A percentile compares a stretch with the other conserved stretches of the same genome.
Evolutionary conservation across 2,113 vertebrate genomes (phyloP).

Genomic region (Macrotus californicus): DNA sequence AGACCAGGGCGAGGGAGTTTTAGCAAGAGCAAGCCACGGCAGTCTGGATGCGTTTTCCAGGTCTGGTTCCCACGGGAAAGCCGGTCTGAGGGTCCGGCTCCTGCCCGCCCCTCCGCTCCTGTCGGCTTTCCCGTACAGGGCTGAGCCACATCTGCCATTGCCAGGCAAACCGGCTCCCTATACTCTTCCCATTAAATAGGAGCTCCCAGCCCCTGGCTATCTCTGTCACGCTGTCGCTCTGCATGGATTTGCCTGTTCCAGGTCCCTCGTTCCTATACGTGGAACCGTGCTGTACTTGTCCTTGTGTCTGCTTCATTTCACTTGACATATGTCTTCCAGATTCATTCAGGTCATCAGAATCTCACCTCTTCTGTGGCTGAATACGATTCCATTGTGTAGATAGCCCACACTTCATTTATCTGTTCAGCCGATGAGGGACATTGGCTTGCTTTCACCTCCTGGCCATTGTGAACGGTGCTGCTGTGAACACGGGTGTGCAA

Average conservation of each 20-base stretch:
- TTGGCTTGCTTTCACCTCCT: background rate
- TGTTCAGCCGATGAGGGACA: background rate
- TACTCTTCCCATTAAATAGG: background rate
- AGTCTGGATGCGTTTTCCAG: no score
- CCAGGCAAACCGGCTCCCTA: no score
- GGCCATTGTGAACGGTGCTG: background rate
- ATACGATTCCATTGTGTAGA: background rate
- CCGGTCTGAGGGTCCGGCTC: no score
- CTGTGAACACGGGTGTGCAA: background rate
- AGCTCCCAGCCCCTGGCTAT: background rate
- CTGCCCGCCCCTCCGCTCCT: no score
- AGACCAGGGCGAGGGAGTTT: no score
- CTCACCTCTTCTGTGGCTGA: background rate
- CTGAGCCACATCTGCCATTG: no score
- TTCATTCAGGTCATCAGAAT: background rate
- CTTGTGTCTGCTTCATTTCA: background rate
- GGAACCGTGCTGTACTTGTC: background rate
- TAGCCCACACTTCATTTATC: accelerated
- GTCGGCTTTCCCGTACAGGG: no score
- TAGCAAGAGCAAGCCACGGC: no score
- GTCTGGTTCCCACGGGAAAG: no score
- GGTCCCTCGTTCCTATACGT: no score
- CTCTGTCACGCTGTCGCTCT: background rate
- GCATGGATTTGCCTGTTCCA: background rate
- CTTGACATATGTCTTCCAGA: background rate